phyloP scores from a whole-genome alignment of 2,113 vertebrate genomes.

The Chaetorhynchus papuensis region DNA sequence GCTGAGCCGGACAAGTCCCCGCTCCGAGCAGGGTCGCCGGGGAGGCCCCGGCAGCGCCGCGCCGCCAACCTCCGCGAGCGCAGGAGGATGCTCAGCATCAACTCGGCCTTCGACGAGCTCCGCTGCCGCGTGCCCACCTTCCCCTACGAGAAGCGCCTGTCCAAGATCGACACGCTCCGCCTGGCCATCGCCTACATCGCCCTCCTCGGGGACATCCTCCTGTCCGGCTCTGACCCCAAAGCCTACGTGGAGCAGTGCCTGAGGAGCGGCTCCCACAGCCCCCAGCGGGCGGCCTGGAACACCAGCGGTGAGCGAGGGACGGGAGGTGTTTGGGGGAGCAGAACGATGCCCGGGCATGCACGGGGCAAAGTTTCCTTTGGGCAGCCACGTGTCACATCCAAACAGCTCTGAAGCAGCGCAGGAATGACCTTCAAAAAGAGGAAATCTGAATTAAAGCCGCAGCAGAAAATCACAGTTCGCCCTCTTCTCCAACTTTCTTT shows the following conservation, averaged over 20 bases:
- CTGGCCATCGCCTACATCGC: conserved; percentile 81
- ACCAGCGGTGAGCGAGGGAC: conserved; percentile 70
- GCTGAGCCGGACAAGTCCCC: conserved; percentile 66
- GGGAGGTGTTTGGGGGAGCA: rapidly evolving
- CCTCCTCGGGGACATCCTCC: conserved; percentile 77
- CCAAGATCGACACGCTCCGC: conserved; percentile 79
- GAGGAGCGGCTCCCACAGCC: conserved; percentile 70
- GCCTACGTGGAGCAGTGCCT: conserved; percentile 76
- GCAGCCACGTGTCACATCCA: rapidly evolving
- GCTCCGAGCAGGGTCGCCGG: rapidly evolving
- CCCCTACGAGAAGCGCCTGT: conserved; percentile 79
- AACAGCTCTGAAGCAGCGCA: rapidly evolving
- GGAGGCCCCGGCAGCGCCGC: conserved; percentile 28
- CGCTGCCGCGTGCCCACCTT: conserved; percentile 78
- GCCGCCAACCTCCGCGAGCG: conserved; percentile 81
- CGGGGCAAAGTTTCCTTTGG: rapidly evolving
- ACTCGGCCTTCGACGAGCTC: conserved; percentile 76
- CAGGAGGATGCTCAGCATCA: conserved; percentile 78
- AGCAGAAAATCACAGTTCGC: rapidly evolving
- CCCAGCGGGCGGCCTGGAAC: conserved; percentile 75
- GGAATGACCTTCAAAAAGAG: not conserved
- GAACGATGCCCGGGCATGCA: rapidly evolving
- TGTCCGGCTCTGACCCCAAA: conserved; percentile 75
- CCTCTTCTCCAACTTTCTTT: no score
- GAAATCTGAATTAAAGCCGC: not conserved